A percentile compares a stretch with the other conserved stretches of the same genome.
phyloP scores from a whole-genome alignment of 2,113 vertebrate genomes.

The Tauraco erythrolophus region DNA sequence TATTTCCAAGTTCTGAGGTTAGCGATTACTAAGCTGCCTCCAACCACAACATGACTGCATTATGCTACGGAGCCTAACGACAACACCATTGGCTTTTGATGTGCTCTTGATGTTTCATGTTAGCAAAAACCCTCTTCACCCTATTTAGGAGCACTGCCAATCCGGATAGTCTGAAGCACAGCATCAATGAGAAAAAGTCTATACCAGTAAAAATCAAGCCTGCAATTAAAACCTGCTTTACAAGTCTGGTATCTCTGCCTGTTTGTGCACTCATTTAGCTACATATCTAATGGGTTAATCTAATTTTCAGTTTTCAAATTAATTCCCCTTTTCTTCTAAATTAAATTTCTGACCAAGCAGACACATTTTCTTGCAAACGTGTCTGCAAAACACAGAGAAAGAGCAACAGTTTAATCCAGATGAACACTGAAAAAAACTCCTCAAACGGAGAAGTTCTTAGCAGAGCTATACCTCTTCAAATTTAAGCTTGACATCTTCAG shows the following conservation, averaged over 20 bases:
- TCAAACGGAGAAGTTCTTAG: neutral
- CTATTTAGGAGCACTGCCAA: neutral
- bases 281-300: neutral
- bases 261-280: neutral
- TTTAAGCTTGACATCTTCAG: slow-evolving; percentile 91
- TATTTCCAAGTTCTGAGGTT: neutral
- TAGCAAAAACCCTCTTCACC: neutral
- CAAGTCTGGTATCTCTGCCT: neutral
- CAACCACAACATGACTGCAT: accelerated
- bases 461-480: slow-evolving; percentile 91
- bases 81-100: neutral
- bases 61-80: neutral
- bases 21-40: neutral
- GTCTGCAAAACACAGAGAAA: neutral
- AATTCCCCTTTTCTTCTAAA: neutral
- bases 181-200: neutral
- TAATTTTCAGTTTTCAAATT: neutral
- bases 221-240: neutral
- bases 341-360: neutral
- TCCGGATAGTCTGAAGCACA: neutral
- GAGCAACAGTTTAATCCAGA: neutral
- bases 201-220: neutral
- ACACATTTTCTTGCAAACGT: neutral
- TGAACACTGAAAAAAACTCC: neutral
- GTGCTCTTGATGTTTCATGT: accelerated